Evolutionary conservation across 2,113 vertebrate species (phyloP).

Genomic region (Peromyscus polionotus): DNA sequence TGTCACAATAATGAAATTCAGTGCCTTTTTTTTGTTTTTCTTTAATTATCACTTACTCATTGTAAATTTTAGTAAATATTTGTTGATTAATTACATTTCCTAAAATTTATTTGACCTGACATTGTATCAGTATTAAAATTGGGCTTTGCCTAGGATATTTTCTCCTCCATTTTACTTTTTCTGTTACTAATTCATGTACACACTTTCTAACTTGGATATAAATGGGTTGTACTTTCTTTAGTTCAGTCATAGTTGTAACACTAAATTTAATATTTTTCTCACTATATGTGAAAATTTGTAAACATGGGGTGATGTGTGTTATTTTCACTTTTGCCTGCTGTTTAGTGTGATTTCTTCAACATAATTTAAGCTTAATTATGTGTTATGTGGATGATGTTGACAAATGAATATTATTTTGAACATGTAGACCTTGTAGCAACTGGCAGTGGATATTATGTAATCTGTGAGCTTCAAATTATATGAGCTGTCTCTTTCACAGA

Average conservation of each 20-base stretch:
- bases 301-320: not conserved
- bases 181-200: not conserved
- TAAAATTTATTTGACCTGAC: not conserved
- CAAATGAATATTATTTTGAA: not conserved
- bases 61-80: not conserved
- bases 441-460: not conserved
- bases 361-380: not conserved
- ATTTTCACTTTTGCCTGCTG: not conserved
- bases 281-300: not conserved
- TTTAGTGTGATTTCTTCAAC: not conserved
- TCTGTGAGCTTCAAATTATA: not conserved
- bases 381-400: not conserved
- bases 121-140: not conserved
- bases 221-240: not conserved
- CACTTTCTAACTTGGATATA: not conserved
- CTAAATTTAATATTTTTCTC: not conserved
- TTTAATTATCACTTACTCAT: not conserved
- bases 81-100: not conserved
- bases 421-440: not conserved
- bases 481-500: not conserved
- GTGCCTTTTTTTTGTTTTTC: not conserved
- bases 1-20: not conserved
- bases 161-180: not conserved
- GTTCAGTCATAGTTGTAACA: not conserved
- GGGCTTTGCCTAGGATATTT: not conserved